These are phyloP conservation scores for Azemiops feae DNA, from an alignment of 2,113 vertebrate genomes.

Conservation along the genomic window DNA sequence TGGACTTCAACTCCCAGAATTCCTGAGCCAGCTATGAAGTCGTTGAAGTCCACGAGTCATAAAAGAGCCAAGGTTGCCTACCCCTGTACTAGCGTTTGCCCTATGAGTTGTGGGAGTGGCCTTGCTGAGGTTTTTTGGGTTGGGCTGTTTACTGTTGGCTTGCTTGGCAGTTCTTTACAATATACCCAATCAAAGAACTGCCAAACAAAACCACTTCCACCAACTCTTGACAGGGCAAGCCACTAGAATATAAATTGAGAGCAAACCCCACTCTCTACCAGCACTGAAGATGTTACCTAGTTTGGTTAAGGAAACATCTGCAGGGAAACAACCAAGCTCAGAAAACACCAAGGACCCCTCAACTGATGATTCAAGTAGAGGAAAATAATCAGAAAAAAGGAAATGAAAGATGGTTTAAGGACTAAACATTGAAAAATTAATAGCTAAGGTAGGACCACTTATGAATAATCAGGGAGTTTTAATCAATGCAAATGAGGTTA, in stretches of 20 bases:
- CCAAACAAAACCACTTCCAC: neutral
- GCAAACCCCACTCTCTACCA: neutral
- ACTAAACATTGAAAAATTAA: neutral
- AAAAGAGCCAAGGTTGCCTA: no score
- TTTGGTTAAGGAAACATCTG: neutral
- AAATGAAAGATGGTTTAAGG: neutral
- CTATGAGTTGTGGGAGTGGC: neutral
- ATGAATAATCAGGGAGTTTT: neutral
- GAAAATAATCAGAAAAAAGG: neutral
- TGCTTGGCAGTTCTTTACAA: neutral
- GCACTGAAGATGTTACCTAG: neutral
- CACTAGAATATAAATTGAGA: neutral
- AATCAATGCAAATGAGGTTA: neutral
- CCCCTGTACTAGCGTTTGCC: no score
- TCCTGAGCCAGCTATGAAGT: no score
- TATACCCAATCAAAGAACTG: neutral
- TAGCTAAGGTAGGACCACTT: neutral
- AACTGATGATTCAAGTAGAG: neutral
- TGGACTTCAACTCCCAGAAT: no score
- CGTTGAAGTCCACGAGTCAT: no score
- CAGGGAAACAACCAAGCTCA: neutral
- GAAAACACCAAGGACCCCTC: neutral
- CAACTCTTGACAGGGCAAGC: neutral
- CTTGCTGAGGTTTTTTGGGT: neutral
- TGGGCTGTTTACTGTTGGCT: neutral